Base-by-base conservation (phyloP, 2,888 invertebrate species). In the Nezara viridula region DNA sequence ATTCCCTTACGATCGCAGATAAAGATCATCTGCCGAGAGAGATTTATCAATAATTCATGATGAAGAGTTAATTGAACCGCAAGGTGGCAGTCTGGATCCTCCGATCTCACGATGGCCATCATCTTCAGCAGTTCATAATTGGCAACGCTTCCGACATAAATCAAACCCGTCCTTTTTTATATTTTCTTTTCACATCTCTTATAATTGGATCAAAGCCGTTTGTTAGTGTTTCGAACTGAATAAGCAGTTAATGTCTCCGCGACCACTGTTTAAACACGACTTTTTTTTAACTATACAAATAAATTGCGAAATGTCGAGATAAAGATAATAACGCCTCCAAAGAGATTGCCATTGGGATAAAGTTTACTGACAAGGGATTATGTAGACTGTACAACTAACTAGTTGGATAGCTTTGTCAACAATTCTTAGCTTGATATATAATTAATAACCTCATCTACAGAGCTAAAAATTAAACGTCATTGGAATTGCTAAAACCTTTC, bases 31-130 rank as follows among this genome's bases (percentile, higher is more conserved):
- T 9, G 16, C 60, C 16, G 32, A 16, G 66, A 73, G 66, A 60
- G 66, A 73, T 73, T 21, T 73, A 73, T 73, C 32, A 73, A 73
- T 73, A 73, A 73, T 73, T 73, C 66, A 73, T 73, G 66, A 73
- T 73, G 66, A 73, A 37, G 32, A 73, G 66, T 73, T 73, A 73
- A 73, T 73, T 32, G 66, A 73, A 37, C 6, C 32, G 32, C 66
- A 37, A 73, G 66, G 66, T 73, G 66, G 66, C 66, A 37, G 66
- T 9, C 32, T 37, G 37, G 66, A 73, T 37, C 37, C 5, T 73
- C 66, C 37, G 19, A 73, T 73, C 66, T 73, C 66, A 73, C 32
- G 60, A 60, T 60, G 60, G 60, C 27, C 66, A 37, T 37, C 66
- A 37, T 73, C 37, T 21, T 14, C 32, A 73, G 19, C 19, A 9